phyloP scores from a whole-genome alignment of 2,113 vertebrate genomes.

The Coracopsis vasa region DNA sequence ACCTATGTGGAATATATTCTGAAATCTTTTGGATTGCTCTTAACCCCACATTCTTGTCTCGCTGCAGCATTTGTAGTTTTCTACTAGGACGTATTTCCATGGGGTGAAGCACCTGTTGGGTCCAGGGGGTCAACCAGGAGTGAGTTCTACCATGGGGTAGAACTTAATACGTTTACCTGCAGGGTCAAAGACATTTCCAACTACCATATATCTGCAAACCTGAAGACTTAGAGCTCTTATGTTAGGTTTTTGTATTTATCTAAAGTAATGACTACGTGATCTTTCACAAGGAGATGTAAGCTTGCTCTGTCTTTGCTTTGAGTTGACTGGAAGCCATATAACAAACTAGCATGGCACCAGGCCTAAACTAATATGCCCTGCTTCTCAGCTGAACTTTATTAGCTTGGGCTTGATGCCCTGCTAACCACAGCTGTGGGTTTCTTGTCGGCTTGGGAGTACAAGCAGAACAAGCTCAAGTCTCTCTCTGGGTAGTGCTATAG shows the following conservation, averaged over 20 bases:
- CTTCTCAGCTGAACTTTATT: conserved; percentile 48
- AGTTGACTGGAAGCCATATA: not conserved
- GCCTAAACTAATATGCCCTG: conserved; percentile 14
- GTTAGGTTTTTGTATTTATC: not conserved
- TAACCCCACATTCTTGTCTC: not conserved
- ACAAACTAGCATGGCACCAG: not conserved
- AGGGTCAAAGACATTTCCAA: not conserved
- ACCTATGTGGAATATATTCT: not conserved
- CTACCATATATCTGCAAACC: rapidly evolving
- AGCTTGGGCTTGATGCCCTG: conserved; percentile 47
- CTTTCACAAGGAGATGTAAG: not conserved
- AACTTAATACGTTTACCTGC: rapidly evolving
- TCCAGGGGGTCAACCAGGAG: not conserved
- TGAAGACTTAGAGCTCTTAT: not conserved
- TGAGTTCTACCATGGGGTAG: rapidly evolving
- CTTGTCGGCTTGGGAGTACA: not conserved
- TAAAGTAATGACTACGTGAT: not conserved
- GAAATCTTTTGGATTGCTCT: not conserved
- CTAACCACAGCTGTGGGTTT: conserved; percentile 35
- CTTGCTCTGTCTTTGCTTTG: not conserved
- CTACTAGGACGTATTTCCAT: rapidly evolving
- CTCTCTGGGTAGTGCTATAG: not conserved
- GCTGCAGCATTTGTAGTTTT: not conserved
- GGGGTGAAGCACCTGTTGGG: not conserved
- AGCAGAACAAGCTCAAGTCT: conserved; percentile 1